Conservation (phyloP, 2,797 vertebrate genomes). For the Orestias chungarensis region DNA sequence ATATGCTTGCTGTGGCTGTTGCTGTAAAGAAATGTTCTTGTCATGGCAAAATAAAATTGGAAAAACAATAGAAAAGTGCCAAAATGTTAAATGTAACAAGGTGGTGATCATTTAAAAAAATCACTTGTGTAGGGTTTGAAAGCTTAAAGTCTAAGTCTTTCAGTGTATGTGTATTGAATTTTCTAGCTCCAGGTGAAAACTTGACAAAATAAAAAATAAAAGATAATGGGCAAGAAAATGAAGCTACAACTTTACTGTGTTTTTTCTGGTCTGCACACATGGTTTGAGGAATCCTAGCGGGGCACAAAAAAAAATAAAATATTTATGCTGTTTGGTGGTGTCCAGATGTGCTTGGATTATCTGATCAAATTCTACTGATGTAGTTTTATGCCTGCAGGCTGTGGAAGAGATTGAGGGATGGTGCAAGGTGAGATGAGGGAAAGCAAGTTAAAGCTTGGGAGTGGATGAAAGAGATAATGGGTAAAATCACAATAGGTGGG, state of each 20-base stretch:
- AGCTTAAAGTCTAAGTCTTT: constrained; percentile 23
- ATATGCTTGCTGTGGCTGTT: constrained; percentile 63
- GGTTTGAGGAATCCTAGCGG: constrained; percentile 57
- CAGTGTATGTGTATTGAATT: constrained; percentile 39
- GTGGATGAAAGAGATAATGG: constrained; percentile 46
- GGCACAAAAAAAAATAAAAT: constrained; percentile 72
- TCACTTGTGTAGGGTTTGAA: constrained; percentile 32
- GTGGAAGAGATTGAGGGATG: constrained; percentile 28
- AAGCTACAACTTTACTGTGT: constrained; percentile 44
- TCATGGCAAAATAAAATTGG: constrained; percentile 61
- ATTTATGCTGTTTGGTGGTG: constrained; percentile 70
- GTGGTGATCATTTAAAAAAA: constrained; percentile 37
- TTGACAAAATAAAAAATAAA: constrained; percentile 39
- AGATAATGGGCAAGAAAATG: constrained; percentile 39
- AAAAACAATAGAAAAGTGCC: constrained; percentile 36
- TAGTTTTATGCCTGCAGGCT: constrained; percentile 37
- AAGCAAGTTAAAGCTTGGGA: constrained; percentile 27
- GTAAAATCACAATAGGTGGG: constrained; percentile 27
- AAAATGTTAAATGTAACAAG: constrained; percentile 25
- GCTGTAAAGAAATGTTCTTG: constrained; percentile 74
- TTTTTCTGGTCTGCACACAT: constrained; percentile 48
- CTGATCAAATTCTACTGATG: constrained; percentile 63
- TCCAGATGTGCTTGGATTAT: constrained; percentile 74
- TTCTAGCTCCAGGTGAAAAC: constrained; percentile 44
- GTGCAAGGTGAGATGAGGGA: constrained; percentile 19